Evolutionary conservation across 2,113 vertebrate species (phyloP).

Genomic region (Struthio camelus): DNA sequence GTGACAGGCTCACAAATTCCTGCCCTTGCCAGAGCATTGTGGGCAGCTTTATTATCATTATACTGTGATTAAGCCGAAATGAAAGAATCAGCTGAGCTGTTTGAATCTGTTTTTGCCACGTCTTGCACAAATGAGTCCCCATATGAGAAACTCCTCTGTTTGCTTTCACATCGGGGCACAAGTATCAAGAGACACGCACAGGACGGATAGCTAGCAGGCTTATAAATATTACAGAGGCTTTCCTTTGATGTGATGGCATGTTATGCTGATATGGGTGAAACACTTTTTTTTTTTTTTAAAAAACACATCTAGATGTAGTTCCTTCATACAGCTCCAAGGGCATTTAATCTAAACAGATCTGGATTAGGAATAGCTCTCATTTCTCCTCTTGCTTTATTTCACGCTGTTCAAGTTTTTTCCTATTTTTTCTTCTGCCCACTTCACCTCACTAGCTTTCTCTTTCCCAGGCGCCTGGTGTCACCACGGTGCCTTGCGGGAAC

Average conservation of each 20-base stretch:
- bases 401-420: not conserved
- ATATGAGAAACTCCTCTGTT: too few relatives aligned
- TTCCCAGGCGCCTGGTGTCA: too few relatives aligned
- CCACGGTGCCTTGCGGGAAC: rapidly evolving
- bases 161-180: too few relatives aligned
- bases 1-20: not conserved
- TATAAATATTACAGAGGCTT: rapidly evolving
- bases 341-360: not conserved
- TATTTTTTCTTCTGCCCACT: not conserved
- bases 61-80: not conserved
- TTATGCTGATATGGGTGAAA: not conserved
- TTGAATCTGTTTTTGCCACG: not conserved
- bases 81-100: not conserved
- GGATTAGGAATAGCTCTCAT: not conserved
- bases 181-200: not conserved
- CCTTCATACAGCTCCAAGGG: not conserved
- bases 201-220: not conserved
- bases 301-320: not conserved
- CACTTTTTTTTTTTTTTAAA: not conserved
- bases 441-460: not conserved
- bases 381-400: not conserved
- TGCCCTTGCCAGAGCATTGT: not conserved
- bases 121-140: not conserved
- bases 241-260: not conserved
- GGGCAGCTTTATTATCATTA: not conserved